Evolutionary conservation across 1,140 invertebrate genomes (phyloP), one percentile per base, ranked within the genome.

Genomic region (Neodiprion lecontei): DNA sequence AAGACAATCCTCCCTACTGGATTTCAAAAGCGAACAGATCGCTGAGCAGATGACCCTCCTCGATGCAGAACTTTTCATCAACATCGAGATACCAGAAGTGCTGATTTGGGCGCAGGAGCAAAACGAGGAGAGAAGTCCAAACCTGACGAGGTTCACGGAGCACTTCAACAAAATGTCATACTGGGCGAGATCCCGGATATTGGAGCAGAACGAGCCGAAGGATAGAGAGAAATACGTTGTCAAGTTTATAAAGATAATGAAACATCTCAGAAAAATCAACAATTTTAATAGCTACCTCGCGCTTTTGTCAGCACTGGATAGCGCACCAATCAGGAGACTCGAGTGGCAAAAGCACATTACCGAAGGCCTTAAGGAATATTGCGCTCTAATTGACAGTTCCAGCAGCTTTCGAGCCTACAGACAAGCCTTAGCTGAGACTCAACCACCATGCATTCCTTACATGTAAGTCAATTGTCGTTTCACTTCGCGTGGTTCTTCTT

Each of bases 141-240:
- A 99, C 89, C 90, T 99, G 50, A 98, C 96, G 14, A 91, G 94
- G 77, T 99, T 99, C 85, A 99, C 98, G 0, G 97, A 99, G 87
- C 98, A 99, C 89, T 99, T 99, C 86, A 99, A 99, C 87, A 99
- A 99, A 89, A 98, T 99, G 95, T 99, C 97, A 40, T 99, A 97
- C 82, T 99, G 98, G 98, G 87, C 87, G 11, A 81, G 87, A 67
- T 89, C 87, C 7, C 81, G 91, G 70, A 92, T 92, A 82, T 79
- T 92, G 17, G 91, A 92, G 76, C 93, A 95, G 76, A 91, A 94
- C 76, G 96, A 97, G 77, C 94, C 96, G 10, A 96, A 96, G 83
- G 97, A 98, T 78, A 91, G 98, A n/a, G 98, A 99, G 88, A 96
- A 95, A 85, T 97, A 97, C 85, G 95, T 99, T 61, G 93, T 95